phyloP scores from a whole-genome alignment of 2,797 vertebrate genomes.

The Martes flavigula region DNA sequence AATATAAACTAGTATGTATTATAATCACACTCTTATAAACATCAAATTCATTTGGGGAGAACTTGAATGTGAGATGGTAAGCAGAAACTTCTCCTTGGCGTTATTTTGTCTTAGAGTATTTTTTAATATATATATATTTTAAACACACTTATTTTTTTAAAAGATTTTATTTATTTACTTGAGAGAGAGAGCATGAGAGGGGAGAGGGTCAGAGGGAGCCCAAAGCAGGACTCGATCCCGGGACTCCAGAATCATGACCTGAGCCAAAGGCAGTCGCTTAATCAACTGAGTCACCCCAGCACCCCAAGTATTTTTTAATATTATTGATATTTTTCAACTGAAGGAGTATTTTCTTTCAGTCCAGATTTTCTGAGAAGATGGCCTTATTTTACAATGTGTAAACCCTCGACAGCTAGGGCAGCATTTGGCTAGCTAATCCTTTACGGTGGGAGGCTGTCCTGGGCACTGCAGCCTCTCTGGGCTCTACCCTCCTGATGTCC shows the following conservation, averaged over 20 bases:
- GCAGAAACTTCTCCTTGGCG: background rate
- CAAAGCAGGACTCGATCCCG: too few species aligned
- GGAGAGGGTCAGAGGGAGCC: too few species aligned
- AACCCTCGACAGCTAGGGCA: background rate
- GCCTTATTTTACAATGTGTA: background rate
- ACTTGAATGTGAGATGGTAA: background rate
- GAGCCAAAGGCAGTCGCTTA: too few species aligned
- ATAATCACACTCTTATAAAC: background rate
- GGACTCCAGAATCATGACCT: too few species aligned
- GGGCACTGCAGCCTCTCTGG: rapidly evolving
- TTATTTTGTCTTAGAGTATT: background rate
- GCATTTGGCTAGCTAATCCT: background rate
- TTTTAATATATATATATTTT: too few species aligned
- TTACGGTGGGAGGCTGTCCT: background rate
- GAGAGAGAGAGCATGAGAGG: too few species aligned
- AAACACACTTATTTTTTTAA: too few species aligned
- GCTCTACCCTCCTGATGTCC: background rate
- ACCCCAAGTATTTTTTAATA: background rate
- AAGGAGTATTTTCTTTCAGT: background rate
- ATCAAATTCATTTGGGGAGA: background rate
- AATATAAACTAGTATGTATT: background rate
- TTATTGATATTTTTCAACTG: background rate
- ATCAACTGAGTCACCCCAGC: too few species aligned
- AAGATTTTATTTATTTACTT: too few species aligned
- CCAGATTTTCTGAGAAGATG: background rate